Evolutionary conservation across 2,797 vertebrate genomes (phyloP).

Genomic region (Sebastes minor): DNA sequence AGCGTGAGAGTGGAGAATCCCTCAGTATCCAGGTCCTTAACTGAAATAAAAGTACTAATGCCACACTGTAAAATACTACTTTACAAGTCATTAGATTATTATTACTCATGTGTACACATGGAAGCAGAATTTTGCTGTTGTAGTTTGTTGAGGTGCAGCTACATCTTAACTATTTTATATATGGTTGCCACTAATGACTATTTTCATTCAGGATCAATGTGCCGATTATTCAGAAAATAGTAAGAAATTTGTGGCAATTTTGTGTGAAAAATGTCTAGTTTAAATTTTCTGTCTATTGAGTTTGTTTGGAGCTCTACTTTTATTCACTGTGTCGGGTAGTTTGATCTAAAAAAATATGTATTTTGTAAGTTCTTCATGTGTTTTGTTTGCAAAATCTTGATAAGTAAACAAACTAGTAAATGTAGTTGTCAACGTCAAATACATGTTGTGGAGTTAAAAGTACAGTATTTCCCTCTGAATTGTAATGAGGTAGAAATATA

Average conservation of each 20-base stretch:
- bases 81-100: background rate
- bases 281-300: background rate
- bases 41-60: background rate
- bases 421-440: no score
- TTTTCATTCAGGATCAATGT: background rate
- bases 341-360: background rate
- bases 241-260: background rate
- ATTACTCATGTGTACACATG: background rate
- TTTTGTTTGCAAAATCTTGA: no score
- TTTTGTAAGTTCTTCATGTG: background rate
- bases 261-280: background rate
- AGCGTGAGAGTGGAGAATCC: conserved; percentile 57
- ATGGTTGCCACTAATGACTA: background rate
- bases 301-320: background rate
- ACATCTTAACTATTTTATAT: background rate
- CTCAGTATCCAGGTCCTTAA: background rate
- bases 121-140: background rate
- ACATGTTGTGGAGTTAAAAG: background rate
- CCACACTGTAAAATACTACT: background rate
- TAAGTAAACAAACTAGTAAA: no score
- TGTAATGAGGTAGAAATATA: background rate
- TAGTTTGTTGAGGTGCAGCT: background rate
- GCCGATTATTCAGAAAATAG: no score
- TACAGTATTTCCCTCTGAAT: background rate
- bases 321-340: background rate